Conservation (phyloP, 1,140 invertebrate species). For the Vanessa tameamea region DNA sequence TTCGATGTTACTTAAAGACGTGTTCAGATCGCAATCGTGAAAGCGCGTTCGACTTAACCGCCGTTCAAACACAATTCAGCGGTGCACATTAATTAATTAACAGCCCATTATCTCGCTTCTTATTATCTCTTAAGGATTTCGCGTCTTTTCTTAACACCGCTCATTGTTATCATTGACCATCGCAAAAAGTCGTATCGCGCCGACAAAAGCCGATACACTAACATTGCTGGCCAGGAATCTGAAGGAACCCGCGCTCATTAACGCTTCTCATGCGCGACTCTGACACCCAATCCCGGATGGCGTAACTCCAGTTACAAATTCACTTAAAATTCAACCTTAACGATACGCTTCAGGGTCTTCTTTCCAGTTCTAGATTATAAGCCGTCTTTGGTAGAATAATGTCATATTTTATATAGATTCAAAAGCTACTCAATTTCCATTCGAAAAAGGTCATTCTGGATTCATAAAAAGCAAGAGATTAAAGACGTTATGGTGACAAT, state of each 20-base stretch:
- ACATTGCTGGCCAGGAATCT: constrained; percentile 71
- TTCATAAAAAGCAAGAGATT: constrained; percentile 18
- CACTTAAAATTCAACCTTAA: constrained; percentile 29
- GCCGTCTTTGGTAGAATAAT: constrained; percentile 12
- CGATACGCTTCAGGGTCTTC: not conserved
- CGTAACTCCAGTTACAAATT: constrained; percentile 27
- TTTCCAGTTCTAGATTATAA: not conserved
- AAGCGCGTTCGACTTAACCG: constrained; percentile 30
- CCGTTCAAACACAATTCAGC: constrained; percentile 33
- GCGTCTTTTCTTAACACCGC: constrained; percentile 71
- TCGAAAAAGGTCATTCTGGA: constrained; percentile 28
- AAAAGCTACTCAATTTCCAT: constrained; percentile 30
- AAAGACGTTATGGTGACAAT: constrained; percentile 35
- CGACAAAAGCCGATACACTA: constrained; percentile 76
- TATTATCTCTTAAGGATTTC: constrained; percentile 67
- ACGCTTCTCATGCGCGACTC: constrained; percentile 59
- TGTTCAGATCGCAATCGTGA: constrained; percentile 38
- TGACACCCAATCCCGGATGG: constrained; percentile 26
- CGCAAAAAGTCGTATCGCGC: constrained; percentile 73
- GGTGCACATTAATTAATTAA: constrained; percentile 71
- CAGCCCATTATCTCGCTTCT: constrained; percentile 66
- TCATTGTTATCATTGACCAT: constrained; percentile 77
- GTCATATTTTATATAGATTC: constrained; percentile 25
- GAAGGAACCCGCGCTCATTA: constrained; percentile 70
- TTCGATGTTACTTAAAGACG: constrained; percentile 26